Base-by-base conservation (phyloP, 92 coral and sea anemone genomes). In the Umimayanthus kanabou region DNA sequence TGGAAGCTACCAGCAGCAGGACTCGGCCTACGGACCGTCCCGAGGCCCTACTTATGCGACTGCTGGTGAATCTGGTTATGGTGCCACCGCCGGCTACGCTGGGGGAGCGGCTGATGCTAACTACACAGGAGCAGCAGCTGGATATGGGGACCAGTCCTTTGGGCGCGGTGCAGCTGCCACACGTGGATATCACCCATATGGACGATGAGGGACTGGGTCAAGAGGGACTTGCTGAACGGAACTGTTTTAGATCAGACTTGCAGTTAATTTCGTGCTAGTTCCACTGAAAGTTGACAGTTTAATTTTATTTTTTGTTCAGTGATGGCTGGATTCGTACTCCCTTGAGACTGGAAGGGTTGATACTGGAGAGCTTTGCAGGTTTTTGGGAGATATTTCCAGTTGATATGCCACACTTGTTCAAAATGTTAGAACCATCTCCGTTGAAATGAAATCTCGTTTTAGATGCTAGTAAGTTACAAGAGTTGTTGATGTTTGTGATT, bases 1-100 rank as follows among this genome's bases (percentile, higher is more conserved):
- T 69, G 87, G 87, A 70, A 83, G 87, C 66, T 83, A 83, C 53
- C 87, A 83, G 28, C 87, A 83, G 45, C 87, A 83, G 64, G 87
- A 83, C 42, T 83, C 87, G 0, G 87, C 87, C 64, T 83, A 83
- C 26, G 87, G 87, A 10, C 87, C 87, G n/a, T 83, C 87, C 13
- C 61, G 87, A 3, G 87, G 87, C 26, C 87, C 87, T 1, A 43
- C 87, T 83, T 83, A 83, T 71, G 77, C 78, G 0, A 83, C 74
- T 23, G 77, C 87, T 16, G 87, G 87, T 25, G 87, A 83, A 0
- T 16, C 87, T 42, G 78, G 66, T 22, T 83, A 83, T 37, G 67
- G 87, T 28, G 49, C 87, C 20, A 30, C 87, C 30, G 77, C 57
- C 18, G 67, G 64, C 55, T 83, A 83, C 26, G 30, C 77, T 20